Evolutionary conservation across 2,888 invertebrate species (phyloP), one percentile per base, ranked within the genome.

Genomic region (Horisme vitalbata): DNA sequence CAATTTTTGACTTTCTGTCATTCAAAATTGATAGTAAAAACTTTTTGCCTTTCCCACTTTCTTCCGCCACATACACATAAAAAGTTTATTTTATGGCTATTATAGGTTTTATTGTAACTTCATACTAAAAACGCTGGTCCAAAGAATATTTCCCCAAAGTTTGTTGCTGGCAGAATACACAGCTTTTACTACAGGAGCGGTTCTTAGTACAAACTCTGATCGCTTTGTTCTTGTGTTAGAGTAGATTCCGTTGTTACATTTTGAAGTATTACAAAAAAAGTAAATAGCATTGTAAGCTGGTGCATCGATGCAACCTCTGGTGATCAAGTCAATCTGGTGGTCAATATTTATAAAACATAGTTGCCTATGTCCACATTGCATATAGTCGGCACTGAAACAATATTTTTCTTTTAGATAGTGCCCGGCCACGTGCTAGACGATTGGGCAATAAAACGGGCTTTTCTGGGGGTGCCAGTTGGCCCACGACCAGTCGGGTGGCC

Each of bases 281-380:
- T 61, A 74, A 13, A 76, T 61, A 0, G 78, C 70, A 56, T 86
- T 86, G 44, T 57, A 79, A 3, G 52, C 59, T 12, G 78, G 78
- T 46, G 52, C 61, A 5, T 61, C 21, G n/a, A 66, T 64, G 52
- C 85, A 86, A 45, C 84, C 84, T 63, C 83, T 71, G 2, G 73
- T 63, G 8, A 83, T 75, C 44, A 58, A 65, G 41, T 69, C 65
- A 2, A 50, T 54, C 44, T 64, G 63, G 18, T 68, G 61, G 47
- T 80, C 68, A 18, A 82, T 68, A 50, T 76, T 75, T 43, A 71
- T 76, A 43, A 55, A 83, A 51, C 85, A 85, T 9, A 79, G 28
- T 61, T 85, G 75, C 38, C 71, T 63, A 11, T 43, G 54, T 2
- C 57, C 59, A 56, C 85, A 85, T 2, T 74, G 50, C 59, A 71